Percentiles rank a stretch among this genome's conserved stretches.
These are phyloP conservation scores for Carollia perspicillata DNA, from an alignment of 2,113 vertebrate genomes.

Conservation along the genomic window DNA sequence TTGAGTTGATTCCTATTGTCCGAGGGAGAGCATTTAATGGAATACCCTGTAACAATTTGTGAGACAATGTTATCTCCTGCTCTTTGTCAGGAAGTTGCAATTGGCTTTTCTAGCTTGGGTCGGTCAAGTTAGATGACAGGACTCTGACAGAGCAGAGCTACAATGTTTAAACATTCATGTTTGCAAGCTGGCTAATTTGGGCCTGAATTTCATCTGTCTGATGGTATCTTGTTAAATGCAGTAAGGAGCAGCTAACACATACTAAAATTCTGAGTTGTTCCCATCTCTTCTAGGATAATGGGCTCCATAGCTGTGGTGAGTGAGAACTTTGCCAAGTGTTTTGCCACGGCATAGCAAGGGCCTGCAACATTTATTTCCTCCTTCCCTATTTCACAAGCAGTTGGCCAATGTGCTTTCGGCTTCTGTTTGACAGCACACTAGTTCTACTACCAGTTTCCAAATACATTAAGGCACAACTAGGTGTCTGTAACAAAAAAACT, in stretches of 20 bases:
- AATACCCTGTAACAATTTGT: neutral
- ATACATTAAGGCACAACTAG: neutral
- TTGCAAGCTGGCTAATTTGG: neutral
- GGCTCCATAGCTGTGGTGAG: neutral
- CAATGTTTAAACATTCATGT: neutral
- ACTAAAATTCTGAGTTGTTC: neutral
- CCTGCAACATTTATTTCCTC: neutral
- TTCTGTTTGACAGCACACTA: neutral
- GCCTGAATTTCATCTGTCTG: neutral
- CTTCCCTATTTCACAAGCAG: neutral
- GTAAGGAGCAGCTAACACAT: neutral
- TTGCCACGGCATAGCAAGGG: neutral
- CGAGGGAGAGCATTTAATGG: neutral
- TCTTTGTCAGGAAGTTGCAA: neutral
- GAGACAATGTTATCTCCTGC: neutral
- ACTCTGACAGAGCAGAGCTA: neutral
- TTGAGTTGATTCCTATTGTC: neutral
- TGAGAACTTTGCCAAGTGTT: neutral
- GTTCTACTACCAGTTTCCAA: neutral
- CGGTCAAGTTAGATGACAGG: neutral
- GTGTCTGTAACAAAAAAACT: neutral
- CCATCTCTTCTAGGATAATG: neutral
- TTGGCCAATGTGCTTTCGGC: neutral
- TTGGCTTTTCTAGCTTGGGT: neutral
- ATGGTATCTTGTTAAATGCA: neutral